Conservation (phyloP, 2,797 vertebrate species). For the Esox masquinongy region DNA sequence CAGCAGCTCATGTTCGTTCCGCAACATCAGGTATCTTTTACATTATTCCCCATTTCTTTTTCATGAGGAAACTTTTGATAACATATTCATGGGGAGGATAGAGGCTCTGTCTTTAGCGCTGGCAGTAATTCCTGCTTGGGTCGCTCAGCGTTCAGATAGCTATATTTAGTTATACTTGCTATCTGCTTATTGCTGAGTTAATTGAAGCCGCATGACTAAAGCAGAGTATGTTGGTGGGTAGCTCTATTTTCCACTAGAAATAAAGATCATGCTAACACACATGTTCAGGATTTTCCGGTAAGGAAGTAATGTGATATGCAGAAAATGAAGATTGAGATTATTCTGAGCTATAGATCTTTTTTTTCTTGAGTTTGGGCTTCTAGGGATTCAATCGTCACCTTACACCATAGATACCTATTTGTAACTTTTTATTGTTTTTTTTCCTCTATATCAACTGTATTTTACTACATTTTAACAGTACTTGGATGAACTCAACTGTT, state of each 20-base stretch:
- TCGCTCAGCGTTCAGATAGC: slow-evolving; percentile 51
- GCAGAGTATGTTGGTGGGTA: slow-evolving; percentile 17
- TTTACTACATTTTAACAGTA: neutral
- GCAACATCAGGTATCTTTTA: slow-evolving; percentile 26
- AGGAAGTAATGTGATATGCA: slow-evolving; percentile 41
- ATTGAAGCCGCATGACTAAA: slow-evolving; percentile 58
- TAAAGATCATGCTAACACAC: slow-evolving; percentile 43
- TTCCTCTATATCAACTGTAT: neutral
- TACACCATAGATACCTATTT: neutral
- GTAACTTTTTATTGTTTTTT: neutral
- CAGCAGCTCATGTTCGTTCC: slow-evolving; percentile 22
- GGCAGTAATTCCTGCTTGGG: slow-evolving; percentile 38
- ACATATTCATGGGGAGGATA: slow-evolving; percentile 6
- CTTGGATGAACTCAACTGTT: neutral
- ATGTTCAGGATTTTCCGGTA: slow-evolving; percentile 37
- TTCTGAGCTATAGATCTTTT: slow-evolving; percentile 35
- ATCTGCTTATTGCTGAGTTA: slow-evolving; percentile 61
- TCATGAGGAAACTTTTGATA: neutral
- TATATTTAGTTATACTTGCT: slow-evolving; percentile 65
- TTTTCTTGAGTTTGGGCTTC: slow-evolving; percentile 16
- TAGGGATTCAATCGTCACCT: slow-evolving; percentile 23
- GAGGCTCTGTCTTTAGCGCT: slow-evolving; percentile 29
- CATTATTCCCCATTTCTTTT: slow-evolving; percentile 20
- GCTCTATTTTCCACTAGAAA: slow-evolving; percentile 54
- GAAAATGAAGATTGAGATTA: slow-evolving; percentile 52